Evolutionary conservation across 2,888 invertebrate species (phyloP), one percentile per base, ranked within the genome.

Genomic region (Agapostemon virescens): DNA sequence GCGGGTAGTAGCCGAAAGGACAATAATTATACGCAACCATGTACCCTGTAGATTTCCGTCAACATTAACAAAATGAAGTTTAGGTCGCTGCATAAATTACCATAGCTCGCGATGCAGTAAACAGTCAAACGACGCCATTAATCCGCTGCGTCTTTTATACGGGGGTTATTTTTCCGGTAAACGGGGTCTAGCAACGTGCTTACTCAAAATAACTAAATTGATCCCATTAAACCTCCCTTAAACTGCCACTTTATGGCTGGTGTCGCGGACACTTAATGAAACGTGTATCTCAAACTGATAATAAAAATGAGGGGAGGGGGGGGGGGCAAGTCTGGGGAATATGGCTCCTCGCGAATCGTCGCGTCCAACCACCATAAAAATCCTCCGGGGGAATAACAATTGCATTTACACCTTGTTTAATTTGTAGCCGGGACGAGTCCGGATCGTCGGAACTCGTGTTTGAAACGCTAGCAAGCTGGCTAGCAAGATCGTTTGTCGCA

Each of bases 401-500:
- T 61, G 20, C 33, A 61, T 61, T 42, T 66, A 30, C 23, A 42
- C 40, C 20, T 33, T 66, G 40, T 42, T 52, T 64, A 15, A 64
- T 33, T 36, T 52, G 38, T 36, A 66, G 26, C 9, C 15, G 42
- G 17, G 33, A 36, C 36, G n/a, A 64, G 55, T 40, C 42, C 42
- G 55, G n/a, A 69, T 40, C 58, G 55, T 15, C 38, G 30, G 67
- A 17, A 67, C 33, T 81, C 52, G 58, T 63, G 69, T 52, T 64
- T 72, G 74, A 83, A 79, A 77, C 64, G 84, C 71, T 71, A 7
- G 63, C 74, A 67, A 33, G 77, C 81, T 69, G 61, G 79, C 83
- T 74, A 75, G 70, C 69, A 70, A 71, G 85, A 85, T 85, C 83
- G 79, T 72, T 77, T 77, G 77, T 79, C 85, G 81, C 79, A 77